Conservation (phyloP, 2,797 vertebrate genomes). For the Malacoctenus gilli region DNA sequence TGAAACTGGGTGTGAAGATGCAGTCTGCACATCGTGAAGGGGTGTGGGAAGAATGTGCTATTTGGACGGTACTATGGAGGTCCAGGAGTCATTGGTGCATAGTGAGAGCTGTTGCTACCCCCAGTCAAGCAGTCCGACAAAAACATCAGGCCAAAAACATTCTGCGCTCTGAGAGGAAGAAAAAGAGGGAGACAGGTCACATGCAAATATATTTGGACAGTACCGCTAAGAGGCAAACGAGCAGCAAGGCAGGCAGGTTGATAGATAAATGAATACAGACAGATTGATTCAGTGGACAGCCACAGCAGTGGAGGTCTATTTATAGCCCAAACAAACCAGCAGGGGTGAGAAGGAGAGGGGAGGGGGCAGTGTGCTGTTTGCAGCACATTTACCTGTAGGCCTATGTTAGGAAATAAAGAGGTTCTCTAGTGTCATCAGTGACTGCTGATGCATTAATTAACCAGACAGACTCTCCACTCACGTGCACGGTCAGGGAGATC, state of each 20-base stretch:
- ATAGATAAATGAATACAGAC: slow-evolving; percentile 60
- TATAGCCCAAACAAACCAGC: slow-evolving; percentile 64
- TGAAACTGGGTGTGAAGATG: slow-evolving; percentile 4
- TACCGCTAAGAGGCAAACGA: slow-evolving; percentile 35
- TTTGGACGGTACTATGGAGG: slow-evolving; percentile 28
- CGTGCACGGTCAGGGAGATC: no score
- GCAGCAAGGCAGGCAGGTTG: slow-evolving; percentile 48
- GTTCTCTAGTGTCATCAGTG: no score
- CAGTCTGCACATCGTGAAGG: slow-evolving; percentile 10
- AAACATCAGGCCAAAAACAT: slow-evolving; percentile 12
- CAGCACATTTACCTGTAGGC: slow-evolving; percentile 59
- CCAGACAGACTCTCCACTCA: no score
- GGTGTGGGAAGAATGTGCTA: slow-evolving; percentile 28
- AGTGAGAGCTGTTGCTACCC: slow-evolving; percentile 37
- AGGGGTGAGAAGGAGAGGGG: slow-evolving; percentile 13
- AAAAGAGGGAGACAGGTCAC: slow-evolving; percentile 6
- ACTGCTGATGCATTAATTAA: no score
- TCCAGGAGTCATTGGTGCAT: slow-evolving; percentile 38
- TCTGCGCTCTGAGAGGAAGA: slow-evolving; percentile 23
- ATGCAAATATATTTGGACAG: slow-evolving; percentile 41
- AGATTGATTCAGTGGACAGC: slow-evolving; percentile 61
- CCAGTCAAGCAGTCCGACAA: slow-evolving; percentile 26
- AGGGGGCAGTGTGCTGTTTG: slow-evolving; percentile 45
- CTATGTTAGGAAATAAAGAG: slow-evolving; percentile 51
- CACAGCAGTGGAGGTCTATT: slow-evolving; percentile 65